Base-by-base conservation (phyloP, 2,113 vertebrate genomes). In the Notechis scutatus region DNA sequence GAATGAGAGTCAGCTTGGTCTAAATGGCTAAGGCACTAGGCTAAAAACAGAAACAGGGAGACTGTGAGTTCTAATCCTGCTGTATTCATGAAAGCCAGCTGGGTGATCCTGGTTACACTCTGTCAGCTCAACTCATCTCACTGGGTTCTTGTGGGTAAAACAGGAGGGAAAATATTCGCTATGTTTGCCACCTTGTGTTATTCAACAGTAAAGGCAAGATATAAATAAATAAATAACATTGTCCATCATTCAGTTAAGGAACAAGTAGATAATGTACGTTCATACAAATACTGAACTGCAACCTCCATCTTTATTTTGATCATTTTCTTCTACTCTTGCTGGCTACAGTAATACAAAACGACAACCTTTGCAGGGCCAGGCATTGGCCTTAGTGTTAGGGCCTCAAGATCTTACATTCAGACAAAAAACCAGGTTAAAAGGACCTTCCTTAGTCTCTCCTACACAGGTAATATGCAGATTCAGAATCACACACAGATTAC, bases 231-330 rank as follows among this genome's bases (percentile, higher is more conserved):
- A 69, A 69, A 95, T 26, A 64, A 91, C 92, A 96, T 89, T 94
- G 89, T 74, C 61, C 92, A 93, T 94, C 92, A 93, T 94, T 92
- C 74, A 21, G 92, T 87, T 50, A 93, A 94, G 92, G 90, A 69
- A 56, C 2, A 15, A 20, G n/a, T 39, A 39, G 69, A 34, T 15
- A 20, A 20, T 39, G 18, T 74, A 18, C 0, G 5, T 7, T 34
- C 74, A 39, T 81, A 42, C 7, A 42, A 81, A 42, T 81, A 42
- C 20, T 81, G 74, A 81, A 81, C 34, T 81, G 34, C 34, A 81
- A 20, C 69, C 34, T 39, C 34, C 69, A 81, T 39, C 34, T 69
- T 34, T 69, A 34, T 69, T 69, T 69, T 34, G 4, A 69, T 69
- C 64, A 34, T 69, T 69, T 34, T 69, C 64, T 42, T 81, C 74